Evolutionary conservation across 2,797 vertebrate genomes (phyloP).

Genomic region (Poeciliopsis presidionis): DNA sequence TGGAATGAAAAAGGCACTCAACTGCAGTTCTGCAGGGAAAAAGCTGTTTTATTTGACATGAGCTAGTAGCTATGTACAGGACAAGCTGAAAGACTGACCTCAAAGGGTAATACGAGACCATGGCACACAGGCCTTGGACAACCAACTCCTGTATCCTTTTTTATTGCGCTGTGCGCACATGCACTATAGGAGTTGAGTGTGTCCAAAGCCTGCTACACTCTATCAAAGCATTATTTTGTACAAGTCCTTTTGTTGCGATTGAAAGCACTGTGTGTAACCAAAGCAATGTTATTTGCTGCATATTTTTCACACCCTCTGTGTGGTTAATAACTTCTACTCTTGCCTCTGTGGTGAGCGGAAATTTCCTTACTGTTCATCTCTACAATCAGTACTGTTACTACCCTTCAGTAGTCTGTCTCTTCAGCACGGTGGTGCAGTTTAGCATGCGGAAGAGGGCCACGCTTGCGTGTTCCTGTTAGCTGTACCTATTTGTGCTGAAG

Average conservation of each 20-base stretch:
- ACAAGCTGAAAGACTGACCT: constrained; percentile 70
- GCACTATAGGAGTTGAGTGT: constrained; percentile 82
- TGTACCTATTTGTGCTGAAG: constrained; percentile 37
- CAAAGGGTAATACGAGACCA: constrained; percentile 70
- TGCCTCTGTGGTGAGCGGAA: constrained; percentile 46
- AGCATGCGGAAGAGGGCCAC: constrained; percentile 74
- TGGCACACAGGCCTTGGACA: constrained; percentile 69
- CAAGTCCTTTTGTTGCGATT: constrained; percentile 68
- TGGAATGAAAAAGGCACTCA: constrained; percentile 63
- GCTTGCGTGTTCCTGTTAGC: constrained; percentile 58
- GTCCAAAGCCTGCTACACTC: constrained; percentile 68
- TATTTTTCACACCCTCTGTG: constrained; percentile 17
- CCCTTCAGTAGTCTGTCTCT: constrained; percentile 39
- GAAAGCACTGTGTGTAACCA: constrained; percentile 75
- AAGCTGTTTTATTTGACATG: constrained; percentile 55
- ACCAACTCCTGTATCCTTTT: constrained; percentile 77
- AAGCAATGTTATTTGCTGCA: constrained; percentile 44
- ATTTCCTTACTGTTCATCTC: constrained; percentile 32
- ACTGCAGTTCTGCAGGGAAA: constrained; percentile 78
- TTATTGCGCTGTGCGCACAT: constrained; percentile 86
- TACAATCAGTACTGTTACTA: constrained; percentile 59
- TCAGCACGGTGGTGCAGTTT: constrained; percentile 32
- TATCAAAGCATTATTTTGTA: constrained; percentile 77
- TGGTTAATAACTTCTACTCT: constrained; percentile 46
- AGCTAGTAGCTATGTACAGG: constrained; percentile 64